Base-by-base conservation (phyloP, 2,113 vertebrate genomes). In the Clarias batrachus region DNA sequence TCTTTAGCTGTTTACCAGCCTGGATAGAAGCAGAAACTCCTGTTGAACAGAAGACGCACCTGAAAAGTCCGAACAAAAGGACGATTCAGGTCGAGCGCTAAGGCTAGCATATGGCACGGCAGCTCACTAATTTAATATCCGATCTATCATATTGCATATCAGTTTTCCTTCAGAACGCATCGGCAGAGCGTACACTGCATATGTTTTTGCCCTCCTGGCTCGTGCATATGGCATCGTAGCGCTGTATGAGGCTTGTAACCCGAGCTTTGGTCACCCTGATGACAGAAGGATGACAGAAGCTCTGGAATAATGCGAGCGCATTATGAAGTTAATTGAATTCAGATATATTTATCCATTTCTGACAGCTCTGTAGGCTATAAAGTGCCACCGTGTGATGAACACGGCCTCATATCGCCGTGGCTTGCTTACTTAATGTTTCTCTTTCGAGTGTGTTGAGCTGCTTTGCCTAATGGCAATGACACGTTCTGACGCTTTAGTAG, bases 1-100 rank as follows among this genome's bases (percentile, higher is more conserved):
- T 90, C 89, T 90, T 92, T 89, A 92, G 48, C 48, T 48, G 48
- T 48, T 48, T 48, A 88, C 60, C 77, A 85, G 86, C 90, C 87
- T 92, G 89, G 91, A 92, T 84, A 88, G 89, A 84, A 87, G 89
- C 48, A 89, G 89, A 88, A 90, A 91, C 89, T 92, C 92, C 89
- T 94, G 91, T 88, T 90, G 82, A 90, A 91, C 87, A 86, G 88
- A 80, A 63, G 65, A 88, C 74, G 74, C 87, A 87, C 84, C 74
- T 87, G 85, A 89, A 88, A 89, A 89, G 92, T 93, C 33, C 27
- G 76, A 90, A 90, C 87, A 90, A 87, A 90, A 30, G 82, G 85
- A 90, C 17, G 84, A 76, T 70, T 48, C 68, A 68, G 81, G 89
- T 82, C 30, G 17, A 81, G 78, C 19, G 79, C 83, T 70, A 12